Conservation (phyloP, 1,140 invertebrate species). For the Sycophila sp. region DNA sequence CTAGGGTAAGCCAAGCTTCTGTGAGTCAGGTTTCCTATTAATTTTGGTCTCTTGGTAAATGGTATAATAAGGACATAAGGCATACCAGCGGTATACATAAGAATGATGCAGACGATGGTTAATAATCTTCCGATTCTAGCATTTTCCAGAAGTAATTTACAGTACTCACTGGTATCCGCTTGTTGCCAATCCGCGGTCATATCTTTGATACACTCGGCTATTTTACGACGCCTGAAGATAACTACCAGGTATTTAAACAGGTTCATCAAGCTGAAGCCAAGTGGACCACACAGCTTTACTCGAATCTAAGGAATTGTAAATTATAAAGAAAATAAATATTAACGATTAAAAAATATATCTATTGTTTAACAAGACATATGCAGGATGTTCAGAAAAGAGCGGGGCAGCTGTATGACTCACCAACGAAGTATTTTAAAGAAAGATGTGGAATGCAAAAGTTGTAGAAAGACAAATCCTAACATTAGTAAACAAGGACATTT, state of each 20-base stretch:
- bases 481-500: too few relatives aligned
- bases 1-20: conserved; percentile 43
- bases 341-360: too few relatives aligned
- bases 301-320: too few relatives aligned
- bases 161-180: neutral
- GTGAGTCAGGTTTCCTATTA: conserved; percentile 24
- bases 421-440: too few relatives aligned
- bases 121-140: conserved; percentile 35
- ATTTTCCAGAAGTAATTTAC: conserved; percentile 36
- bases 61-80: conserved; percentile 41
- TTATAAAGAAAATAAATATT: too few relatives aligned
- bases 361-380: too few relatives aligned
- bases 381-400: too few relatives aligned
- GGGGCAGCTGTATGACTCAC: too few relatives aligned
- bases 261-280: conserved; percentile 17
- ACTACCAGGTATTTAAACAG: conserved; percentile 13
- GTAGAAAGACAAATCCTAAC: too few relatives aligned
- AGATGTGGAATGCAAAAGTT: too few relatives aligned
- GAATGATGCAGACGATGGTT: conserved; percentile 25
- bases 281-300: conserved; percentile 7
- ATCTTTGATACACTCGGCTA: conserved; percentile 35
- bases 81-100: conserved; percentile 42
- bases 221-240: neutral
- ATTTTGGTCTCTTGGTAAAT: neutral
- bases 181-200: conserved; percentile 44